Evolutionary conservation across 2,888 invertebrate species (phyloP).

Genomic region (Leptarthrus brevirostris): DNA sequence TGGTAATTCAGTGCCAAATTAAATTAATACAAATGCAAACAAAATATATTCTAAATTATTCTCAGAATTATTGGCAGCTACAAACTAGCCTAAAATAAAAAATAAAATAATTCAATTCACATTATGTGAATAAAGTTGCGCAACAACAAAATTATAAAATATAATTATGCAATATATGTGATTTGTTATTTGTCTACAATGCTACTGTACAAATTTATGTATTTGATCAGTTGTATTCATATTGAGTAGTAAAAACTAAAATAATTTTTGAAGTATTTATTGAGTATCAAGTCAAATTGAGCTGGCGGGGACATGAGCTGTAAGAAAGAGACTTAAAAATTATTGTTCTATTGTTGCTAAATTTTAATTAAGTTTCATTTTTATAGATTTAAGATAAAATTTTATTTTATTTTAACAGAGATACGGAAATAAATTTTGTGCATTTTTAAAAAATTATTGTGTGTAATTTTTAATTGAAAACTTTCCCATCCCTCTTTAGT

Average conservation of each 20-base stretch:
- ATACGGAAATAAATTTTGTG: constrained; percentile 38
- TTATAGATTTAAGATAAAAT: constrained; percentile 19
- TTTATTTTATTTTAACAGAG: constrained; percentile 26
- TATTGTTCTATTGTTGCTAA: constrained; percentile 41
- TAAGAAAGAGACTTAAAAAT: constrained; percentile 42
- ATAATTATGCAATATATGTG: constrained; percentile 34
- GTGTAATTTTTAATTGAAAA: background rate
- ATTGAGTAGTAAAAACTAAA: background rate
- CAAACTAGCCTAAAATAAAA: background rate
- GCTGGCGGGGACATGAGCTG: constrained; percentile 16
- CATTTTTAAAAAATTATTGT: constrained; percentile 32
- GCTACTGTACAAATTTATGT: constrained; percentile 45
- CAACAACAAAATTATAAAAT: background rate
- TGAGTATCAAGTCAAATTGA: background rate
- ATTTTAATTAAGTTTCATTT: constrained; percentile 32
- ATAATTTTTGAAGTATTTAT: background rate
- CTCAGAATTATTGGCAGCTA: constrained; percentile 4
- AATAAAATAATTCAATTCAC: too few relatives aligned
- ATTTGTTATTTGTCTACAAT: constrained; percentile 41
- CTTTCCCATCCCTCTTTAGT: too few relatives aligned
- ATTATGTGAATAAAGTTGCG: background rate
- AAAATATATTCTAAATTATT: background rate
- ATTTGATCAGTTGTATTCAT: constrained; percentile 33
- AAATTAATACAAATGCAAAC: background rate
- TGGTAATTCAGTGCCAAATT: constrained; percentile 32